Evolutionary conservation across 2,888 invertebrate genomes (phyloP), one percentile per base, ranked within the genome.

Genomic region (Lacanobia wlatinum): DNA sequence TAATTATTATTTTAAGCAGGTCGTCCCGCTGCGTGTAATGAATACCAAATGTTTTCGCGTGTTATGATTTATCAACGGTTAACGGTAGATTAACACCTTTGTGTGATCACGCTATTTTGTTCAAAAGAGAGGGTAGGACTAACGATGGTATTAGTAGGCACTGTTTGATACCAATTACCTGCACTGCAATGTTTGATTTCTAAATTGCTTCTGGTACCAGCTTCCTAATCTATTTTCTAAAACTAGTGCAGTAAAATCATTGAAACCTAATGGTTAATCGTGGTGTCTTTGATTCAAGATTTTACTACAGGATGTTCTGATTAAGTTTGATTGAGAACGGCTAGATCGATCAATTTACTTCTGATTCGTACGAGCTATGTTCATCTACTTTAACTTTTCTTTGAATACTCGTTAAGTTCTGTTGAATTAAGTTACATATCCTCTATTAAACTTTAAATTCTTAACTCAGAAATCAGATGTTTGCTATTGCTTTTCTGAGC

Each of bases 1-100:
- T 80, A 84, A 84, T 84, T 84, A 85, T 68, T 62, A 85, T 86
- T 83, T 85, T 86, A 76, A 84, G 59, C 70, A 80, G 80, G 70
- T 86, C 62, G 56, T 84, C 84, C 76, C 70, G 84, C 84, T 69
- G 84, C 38, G 86, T 80, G 73, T 73, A 76, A 84, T 84, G 78
- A 80, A 84, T 86, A 84, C 63, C 61, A 64, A 85, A 71, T 84
- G 59, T 83, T 80, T 70, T 61, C 56, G 50, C 38, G 53, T 80
- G 60, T 60, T 74, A 53, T 77, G 74, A 85, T 83, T 85, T 85
- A 83, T 80, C 66, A 40, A 71, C 62, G 18, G 53, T 52, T 71
- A 65, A 83, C 69, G 48, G 69, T 83, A 53, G 5, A 23, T 69
- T 43, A 64, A 50, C 50, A 65, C 73, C 48, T 48, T 72, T 50